Base-by-base conservation (phyloP, 2,797 vertebrate genomes). In the Pristis pectinata region DNA sequence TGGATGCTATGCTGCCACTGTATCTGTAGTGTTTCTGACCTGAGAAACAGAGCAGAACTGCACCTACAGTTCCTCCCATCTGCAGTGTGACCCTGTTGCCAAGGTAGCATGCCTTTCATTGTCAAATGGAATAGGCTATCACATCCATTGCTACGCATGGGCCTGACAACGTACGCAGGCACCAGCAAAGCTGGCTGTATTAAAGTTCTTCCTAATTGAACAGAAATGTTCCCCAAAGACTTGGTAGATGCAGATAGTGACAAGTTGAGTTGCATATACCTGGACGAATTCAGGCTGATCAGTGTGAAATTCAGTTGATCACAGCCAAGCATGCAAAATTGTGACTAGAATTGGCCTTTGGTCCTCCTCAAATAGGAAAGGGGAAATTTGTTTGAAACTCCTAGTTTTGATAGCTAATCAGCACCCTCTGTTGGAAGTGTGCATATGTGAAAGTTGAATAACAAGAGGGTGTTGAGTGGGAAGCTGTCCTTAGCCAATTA, bases 81-180 rank as follows among this genome's bases (percentile, higher is more conserved):
- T 87, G 83, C 83, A 87, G 53, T 30, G 53, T 59, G 83, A 59
- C 56, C 53, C 53, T n/a, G 83, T 87, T 61, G 83, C 83, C 83
- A 87, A 61, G 53, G 83, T 15, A n/a, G 53, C 4, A 11, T 6
- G 11, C n/a, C 87, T 17, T 61, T 87, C 27, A 59, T 56, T 34
- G 83, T 13, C 30, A 17, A 56, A 59, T 61, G 30, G n/a, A 59
- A 87, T 59, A 87, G 56, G 34, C 53, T 59, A 87, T 87, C 56
- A n/a, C n/a, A 11, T 87, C 83, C 30, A 15, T 87, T 53, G 59
- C 0, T 59, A 7, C n/a, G 53, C 34, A 59, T 87, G 83, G n/a
- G 53, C 30, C 27, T 30, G 30, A 3, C 53, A 59, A 87, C 15
- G 30, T 53, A 49, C 30, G 2, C 49, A 27, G 70, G 24, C 22